Percentiles rank a stretch among this genome's conserved stretches.
Evolutionary conservation across 2,797 vertebrate species (phyloP).

Genomic region (Momotus momota): DNA sequence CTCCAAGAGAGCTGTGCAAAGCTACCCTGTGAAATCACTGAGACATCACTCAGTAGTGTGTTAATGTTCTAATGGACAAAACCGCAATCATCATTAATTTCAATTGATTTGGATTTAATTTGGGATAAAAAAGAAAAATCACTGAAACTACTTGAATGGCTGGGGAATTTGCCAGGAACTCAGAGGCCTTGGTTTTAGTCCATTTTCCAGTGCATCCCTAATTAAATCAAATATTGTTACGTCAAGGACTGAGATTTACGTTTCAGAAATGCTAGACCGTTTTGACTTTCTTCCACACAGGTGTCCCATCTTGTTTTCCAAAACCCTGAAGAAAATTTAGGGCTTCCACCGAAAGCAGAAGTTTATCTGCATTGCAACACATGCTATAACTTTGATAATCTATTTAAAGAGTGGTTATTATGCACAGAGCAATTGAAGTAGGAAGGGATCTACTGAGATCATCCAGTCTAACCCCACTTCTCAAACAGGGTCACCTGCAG

Average conservation of each 20-base stretch:
- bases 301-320: background rate
- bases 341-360: background rate
- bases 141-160: background rate
- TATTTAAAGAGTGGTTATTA: background rate
- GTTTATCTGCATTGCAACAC: background rate
- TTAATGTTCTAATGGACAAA: background rate
- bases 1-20: background rate
- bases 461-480: background rate
- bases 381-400: background rate
- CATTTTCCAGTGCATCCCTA: background rate
- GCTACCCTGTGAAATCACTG: background rate
- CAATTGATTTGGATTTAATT: background rate
- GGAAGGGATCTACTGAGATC: background rate
- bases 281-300: background rate
- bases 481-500: background rate
- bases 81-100: background rate
- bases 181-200: background rate
- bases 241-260: background rate
- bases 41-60: background rate
- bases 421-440: background rate
- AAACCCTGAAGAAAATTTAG: background rate
- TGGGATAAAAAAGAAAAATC: background rate
- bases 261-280: background rate
- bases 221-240: background rate
- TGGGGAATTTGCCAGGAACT: background rate